Evolutionary conservation across 2,888 invertebrate genomes (phyloP), one percentile per base, ranked within the genome.

Genomic region (Nephrotoma guestfalica): DNA sequence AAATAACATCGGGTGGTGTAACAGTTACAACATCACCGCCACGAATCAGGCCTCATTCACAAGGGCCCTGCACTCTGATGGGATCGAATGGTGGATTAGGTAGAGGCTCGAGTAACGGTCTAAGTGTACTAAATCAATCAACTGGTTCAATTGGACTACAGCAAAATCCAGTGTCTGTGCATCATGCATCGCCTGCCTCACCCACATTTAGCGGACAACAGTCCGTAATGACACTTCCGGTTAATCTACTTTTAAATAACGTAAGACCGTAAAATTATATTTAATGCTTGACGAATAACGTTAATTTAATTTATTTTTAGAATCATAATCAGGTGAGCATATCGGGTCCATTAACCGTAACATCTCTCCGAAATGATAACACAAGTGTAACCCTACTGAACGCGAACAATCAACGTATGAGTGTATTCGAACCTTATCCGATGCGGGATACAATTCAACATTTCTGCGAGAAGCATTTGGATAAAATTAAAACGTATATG

Each of bases 401-500:
- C 90, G 92, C 93, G 41, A 93, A 93, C 88, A 57, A 41, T 57
- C 93, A 94, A 91, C 93, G 96, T 87, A 96, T 96, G 91, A 96
- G 96, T 90, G 96, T 96, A 86, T 97, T 97, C 91, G 97, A 97
- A 91, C 97, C 97, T 4, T 97, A 96, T 89, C 96, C 96, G n/a
- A 96, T 97, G 96, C 91, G 96, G 41, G 97, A 97, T 90, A 96
- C 97, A 0, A 97, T 98, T 71, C 97, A 97, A 90, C 97, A 98
- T 91, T 98, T 98, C 92, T 98, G 98, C 91, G 98, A 98, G 91
- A 98, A 98, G 91, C 97, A 98, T 90, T 92, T 97, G 88, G 95
- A 96, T 88, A 98, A 97, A 90, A 98, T 98, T 87, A 96, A 97
- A 91, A 93, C 94, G 30, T 98, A 97, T 90, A 97, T 98, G 95